Evolutionary conservation across 2,113 vertebrate genomes (phyloP).

Genomic region (Mesembrinibis cayennensis): DNA sequence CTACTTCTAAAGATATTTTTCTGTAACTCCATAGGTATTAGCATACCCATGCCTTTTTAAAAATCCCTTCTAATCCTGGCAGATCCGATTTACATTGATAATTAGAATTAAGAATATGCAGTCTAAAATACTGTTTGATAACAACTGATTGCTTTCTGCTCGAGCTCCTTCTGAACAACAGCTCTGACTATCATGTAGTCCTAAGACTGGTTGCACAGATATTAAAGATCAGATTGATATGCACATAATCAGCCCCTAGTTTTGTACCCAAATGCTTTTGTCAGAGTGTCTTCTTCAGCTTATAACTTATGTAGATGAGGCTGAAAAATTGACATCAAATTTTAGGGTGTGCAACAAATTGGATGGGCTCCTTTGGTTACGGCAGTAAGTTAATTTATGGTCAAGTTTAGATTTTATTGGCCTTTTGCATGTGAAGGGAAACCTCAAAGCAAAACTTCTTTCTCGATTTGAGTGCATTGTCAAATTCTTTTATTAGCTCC

Average conservation of each 20-base stretch:
- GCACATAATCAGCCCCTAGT: neutral
- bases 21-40: neutral
- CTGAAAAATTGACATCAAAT: neutral
- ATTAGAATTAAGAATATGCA: neutral
- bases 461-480: neutral
- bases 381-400: neutral
- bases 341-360: neutral
- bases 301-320: neutral
- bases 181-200: neutral
- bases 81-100: neutral
- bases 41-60: neutral
- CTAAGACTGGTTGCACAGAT: accelerated
- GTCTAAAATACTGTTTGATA: neutral
- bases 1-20: neutral
- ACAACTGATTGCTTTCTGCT: neutral
- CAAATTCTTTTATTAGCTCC: neutral
- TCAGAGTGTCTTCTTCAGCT: neutral
- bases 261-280: neutral
- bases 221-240: neutral
- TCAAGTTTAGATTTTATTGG: neutral
- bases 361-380: neutral
- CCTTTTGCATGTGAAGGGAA: neutral
- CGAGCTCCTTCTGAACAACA: neutral
- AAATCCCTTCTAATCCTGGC: neutral
- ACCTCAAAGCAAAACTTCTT: neutral